Evolutionary conservation across 2,888 invertebrate species (phyloP).

Genomic region (Metellina segmentata): DNA sequence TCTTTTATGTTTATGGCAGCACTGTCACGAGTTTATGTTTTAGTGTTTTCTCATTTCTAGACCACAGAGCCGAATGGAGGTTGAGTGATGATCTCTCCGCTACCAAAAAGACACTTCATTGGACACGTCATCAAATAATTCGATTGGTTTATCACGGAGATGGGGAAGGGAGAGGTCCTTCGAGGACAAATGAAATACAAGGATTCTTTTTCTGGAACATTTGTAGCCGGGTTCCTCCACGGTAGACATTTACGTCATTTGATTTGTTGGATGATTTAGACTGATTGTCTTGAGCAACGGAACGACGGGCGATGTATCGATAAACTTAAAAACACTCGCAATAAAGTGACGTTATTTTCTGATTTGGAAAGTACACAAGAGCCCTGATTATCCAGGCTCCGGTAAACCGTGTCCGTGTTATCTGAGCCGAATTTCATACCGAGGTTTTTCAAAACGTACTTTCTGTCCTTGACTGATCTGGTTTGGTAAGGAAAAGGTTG

Average conservation of each 20-base stretch:
- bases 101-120: conserved; percentile 54
- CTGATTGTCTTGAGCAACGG: background rate
- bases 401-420: no score
- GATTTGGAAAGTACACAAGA: no score
- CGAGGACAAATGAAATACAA: background rate
- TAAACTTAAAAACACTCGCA: no score
- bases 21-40: conserved; percentile 46
- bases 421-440: no score
- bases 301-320: background rate
- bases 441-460: no score
- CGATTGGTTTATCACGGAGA: conserved; percentile 54
- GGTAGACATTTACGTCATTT: background rate
- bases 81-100: conserved; percentile 55
- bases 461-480: no score
- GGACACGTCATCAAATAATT: conserved; percentile 68
- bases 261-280: background rate
- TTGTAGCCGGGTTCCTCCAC: background rate
- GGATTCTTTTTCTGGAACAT: background rate
- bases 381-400: no score
- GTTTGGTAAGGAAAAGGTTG: no score
- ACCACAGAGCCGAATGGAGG: conserved; percentile 51
- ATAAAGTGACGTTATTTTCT: no score
- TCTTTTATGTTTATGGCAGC: conserved; percentile 33
- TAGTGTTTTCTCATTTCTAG: conserved; percentile 46
- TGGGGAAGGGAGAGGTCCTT: conserved; percentile 8